These are phyloP conservation scores for Candoia aspera DNA, from an alignment of 2,113 vertebrate species.

Conservation along the genomic window DNA sequence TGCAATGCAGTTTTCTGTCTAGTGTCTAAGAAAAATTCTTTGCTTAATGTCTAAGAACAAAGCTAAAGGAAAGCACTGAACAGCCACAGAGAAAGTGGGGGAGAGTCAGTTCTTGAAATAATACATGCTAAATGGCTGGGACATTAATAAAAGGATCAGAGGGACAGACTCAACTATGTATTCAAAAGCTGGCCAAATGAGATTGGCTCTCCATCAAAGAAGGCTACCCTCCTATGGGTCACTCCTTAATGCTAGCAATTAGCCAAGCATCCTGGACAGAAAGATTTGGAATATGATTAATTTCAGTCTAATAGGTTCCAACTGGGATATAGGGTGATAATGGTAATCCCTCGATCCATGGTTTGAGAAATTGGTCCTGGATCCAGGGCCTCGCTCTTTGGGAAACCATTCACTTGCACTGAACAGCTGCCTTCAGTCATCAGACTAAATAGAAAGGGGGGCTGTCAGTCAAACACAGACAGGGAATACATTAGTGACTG, in stretches of 20 bases:
- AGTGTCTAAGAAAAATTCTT: conserved; percentile 55
- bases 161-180: not conserved
- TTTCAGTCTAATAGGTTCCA: not conserved
- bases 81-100: conserved; percentile 36
- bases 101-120: conserved; percentile 30
- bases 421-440: not conserved
- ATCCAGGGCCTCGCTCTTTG: not conserved
- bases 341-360: too few relatives aligned
- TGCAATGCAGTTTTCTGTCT: conserved; percentile 72
- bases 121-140: conserved; percentile 1
- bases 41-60: conserved; percentile 58
- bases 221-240: not conserved
- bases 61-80: conserved; percentile 49
- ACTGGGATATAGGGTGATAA: not conserved
- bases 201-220: not conserved
- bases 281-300: not conserved
- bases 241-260: not conserved
- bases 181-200: not conserved
- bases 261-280: not conserved
- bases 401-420: not conserved
- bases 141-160: not conserved
- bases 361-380: not conserved
- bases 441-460: not conserved
- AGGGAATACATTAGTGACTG: not conserved
- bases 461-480: not conserved